Evolutionary conservation across 2,797 vertebrate species (phyloP).

Genomic region (Orestias chungarensis): DNA sequence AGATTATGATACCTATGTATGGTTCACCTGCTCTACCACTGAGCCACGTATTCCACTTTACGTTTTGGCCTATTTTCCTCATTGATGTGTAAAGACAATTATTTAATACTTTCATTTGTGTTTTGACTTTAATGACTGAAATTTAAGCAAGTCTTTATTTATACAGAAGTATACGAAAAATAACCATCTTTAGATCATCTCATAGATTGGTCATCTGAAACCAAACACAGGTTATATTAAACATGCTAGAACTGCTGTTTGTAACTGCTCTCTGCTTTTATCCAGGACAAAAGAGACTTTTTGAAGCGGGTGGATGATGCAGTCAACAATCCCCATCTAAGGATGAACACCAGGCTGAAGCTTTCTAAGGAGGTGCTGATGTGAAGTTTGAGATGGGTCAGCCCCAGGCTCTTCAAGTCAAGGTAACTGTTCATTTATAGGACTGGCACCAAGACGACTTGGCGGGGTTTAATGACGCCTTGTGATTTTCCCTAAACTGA

Average conservation of each 20-base stretch:
- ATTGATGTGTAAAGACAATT: no score
- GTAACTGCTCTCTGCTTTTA: background rate
- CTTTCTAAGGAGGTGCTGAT: no score
- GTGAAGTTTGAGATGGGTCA: constrained; percentile 8
- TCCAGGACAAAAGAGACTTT: background rate
- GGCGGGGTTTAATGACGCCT: background rate
- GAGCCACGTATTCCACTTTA: no score
- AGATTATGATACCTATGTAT: no score
- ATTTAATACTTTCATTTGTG: no score
- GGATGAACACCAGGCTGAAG: background rate
- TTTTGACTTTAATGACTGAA: no score
- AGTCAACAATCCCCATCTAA: background rate
- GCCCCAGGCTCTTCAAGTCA: constrained; percentile 1
- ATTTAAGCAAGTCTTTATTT: background rate
- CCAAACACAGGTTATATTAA: background rate
- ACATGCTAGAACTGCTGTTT: background rate
- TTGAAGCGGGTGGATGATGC: background rate
- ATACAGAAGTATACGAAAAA: background rate
- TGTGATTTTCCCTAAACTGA: background rate
- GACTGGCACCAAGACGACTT: no score
- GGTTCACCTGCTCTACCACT: no score
- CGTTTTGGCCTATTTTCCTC: no score
- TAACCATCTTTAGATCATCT: background rate
- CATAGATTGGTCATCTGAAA: background rate
- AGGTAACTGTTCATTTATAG: background rate